phyloP scores from a whole-genome alignment of 1,140 invertebrate species.

The Cecropterus lyciades region DNA sequence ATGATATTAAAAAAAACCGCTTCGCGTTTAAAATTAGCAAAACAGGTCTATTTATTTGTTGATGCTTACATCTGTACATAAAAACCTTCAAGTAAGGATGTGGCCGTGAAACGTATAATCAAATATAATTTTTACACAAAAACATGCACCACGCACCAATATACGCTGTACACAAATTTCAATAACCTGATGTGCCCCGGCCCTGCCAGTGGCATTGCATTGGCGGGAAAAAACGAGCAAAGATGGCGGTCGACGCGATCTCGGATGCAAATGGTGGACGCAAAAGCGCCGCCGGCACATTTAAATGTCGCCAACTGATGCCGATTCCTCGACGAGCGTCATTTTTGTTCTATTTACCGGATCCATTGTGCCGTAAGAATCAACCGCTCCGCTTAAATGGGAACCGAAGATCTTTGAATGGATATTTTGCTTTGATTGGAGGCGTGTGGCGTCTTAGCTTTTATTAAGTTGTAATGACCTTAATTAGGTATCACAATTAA shows the following conservation, averaged over 20 bases:
- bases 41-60: no score
- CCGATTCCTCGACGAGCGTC: slow-evolving; percentile 55
- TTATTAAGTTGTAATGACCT: slow-evolving; percentile 20
- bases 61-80: neutral
- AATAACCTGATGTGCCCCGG: slow-evolving; percentile 40
- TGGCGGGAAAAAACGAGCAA: slow-evolving; percentile 65
- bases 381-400: slow-evolving; percentile 39
- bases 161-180: slow-evolving; percentile 16
- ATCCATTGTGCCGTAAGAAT: slow-evolving; percentile 46
- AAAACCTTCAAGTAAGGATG: slow-evolving; percentile 6
- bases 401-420: slow-evolving; percentile 29
- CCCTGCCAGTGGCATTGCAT: slow-evolving; percentile 43
- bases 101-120: slow-evolving; percentile 15
- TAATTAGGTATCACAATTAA: slow-evolving; percentile 12
- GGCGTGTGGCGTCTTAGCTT: slow-evolving; percentile 1
- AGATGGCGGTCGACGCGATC: slow-evolving; percentile 74
- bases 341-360: slow-evolving; percentile 75
- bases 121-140: slow-evolving; percentile 29
- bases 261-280: slow-evolving; percentile 70
- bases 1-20: no score
- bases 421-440: slow-evolving; percentile 30
- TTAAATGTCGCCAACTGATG: slow-evolving; percentile 73
- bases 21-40: no score
- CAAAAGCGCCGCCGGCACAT: slow-evolving; percentile 74
- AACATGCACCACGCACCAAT: slow-evolving; percentile 20